Base-by-base conservation (phyloP, 2,797 vertebrate species). In the Salarias fasciatus region DNA sequence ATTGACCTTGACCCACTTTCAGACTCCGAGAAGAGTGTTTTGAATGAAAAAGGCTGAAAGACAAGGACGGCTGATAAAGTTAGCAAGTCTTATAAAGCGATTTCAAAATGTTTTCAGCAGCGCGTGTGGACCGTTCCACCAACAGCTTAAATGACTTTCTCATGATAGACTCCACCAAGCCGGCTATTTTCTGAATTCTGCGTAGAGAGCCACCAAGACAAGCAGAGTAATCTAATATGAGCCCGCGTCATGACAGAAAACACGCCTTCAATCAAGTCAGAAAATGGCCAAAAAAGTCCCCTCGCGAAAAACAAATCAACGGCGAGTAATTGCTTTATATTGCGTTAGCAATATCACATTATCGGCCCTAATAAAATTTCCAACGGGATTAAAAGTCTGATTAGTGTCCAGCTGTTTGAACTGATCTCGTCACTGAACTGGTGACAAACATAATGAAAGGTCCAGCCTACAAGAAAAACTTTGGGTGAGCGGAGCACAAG, bases 261-360 rank as follows among this genome's bases (percentile, higher is more conserved):
- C 76, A 63, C 75, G 69, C 63, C 60, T 67, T 35, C 50, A 59
- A 43, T 67, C 66, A 76, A 79, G 74, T 24, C 66, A 61, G 38
- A 15, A 74, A 63, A 73, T 35, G 8, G 56, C 51, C 10, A 57
- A 65, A 84, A 86, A 89, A 85, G 63, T 75, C 75, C 85, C 69
- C 30, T 65, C 24, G 66, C 72, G 73, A 89, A 88, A 87, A 80
- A 84, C 75, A 85, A 89, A 90, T 90, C 81, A 90, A 89, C 79
- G 84, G 78, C 77, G 82, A 85, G 83, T 75, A 85, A 91, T 87
- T 45, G 85, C 68, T 77, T 79, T 72, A 86, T 90, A 93, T 86
- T 75, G 54, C 84, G 76, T 91, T 93, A 88, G 82, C 70, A 88
- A 85, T 88, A 92, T 93, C 88, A 83, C 82, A 91, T 93, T 92